Base-by-base conservation (phyloP, 2,888 invertebrate species). In the Ctena decussata region DNA sequence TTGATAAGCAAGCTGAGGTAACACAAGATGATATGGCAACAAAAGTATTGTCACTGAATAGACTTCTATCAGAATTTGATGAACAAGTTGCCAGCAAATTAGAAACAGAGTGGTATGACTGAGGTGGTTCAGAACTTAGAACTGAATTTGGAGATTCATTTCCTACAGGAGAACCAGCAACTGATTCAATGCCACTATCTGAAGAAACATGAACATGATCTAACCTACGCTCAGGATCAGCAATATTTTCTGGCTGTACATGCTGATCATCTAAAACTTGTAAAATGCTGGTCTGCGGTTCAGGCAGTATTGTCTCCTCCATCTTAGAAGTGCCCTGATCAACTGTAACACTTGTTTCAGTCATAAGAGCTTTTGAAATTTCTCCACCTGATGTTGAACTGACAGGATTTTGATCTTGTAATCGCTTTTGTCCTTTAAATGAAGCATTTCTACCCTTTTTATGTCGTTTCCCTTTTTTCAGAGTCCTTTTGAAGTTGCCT, bases 131-230 rank as follows among this genome's bases (percentile, higher is more conserved):
- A 21, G 65, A 65, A 35, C 65, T 65, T 35, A 35, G 18, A 5
- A 65, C 65, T 18, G 65, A 65, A 35, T 30, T 65, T 3, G 65
- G 65, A n/a, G 65, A 65, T 35, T 65, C 65, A 65, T 65, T 65
- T 35, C 65, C 65, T 21, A 24, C 65, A 35, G 65, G 65, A 35
- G 65, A 65, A 35, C 65, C 65, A 65, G 65, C 65, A 35, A 65
- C 65, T 15, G 65, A 65, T 35, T 65, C 65, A 65, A 65, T 65
- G 8, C 65, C 65, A 65, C 65, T 65, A 35, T 65, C 65, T 35
- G 65, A 15, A 65, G 65, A 65, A 12, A 65, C 65, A 65, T 65
- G 65, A 18, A n/a, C 65, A 65, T 11, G 8, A 35, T 65, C 65
- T 65, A 65, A 35, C 18, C 65, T 32, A 2, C 35, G 65, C 18